These are phyloP conservation scores for Scaptomyza polygonia DNA, from an alignment of 2,888 invertebrate species.

Conservation along the genomic window DNA sequence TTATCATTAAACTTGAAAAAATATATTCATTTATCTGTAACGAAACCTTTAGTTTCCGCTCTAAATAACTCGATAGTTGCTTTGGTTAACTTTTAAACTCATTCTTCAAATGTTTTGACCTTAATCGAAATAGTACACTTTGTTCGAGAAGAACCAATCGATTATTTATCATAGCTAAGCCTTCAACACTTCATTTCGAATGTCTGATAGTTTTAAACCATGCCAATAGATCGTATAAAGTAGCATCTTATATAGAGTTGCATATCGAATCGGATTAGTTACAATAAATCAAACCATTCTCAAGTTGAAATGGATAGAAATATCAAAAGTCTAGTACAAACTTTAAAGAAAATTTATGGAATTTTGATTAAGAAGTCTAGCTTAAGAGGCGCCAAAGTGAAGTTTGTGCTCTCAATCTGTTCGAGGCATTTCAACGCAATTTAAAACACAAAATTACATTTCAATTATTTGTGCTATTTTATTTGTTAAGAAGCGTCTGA, in stretches of 20 bases:
- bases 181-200: constrained; percentile 52
- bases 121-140: constrained; percentile 30
- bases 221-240: constrained; percentile 13
- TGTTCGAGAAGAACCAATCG: constrained; percentile 38
- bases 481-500: constrained; percentile 42
- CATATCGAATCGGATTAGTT: constrained; percentile 63
- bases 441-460: constrained; percentile 69
- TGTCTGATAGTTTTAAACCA: background rate
- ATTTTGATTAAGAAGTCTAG: constrained; percentile 60
- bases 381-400: constrained; percentile 23
- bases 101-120: background rate
- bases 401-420: constrained; percentile 14
- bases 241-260: constrained; percentile 19
- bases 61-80: background rate
- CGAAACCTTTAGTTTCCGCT: background rate
- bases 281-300: constrained; percentile 35
- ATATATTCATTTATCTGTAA: background rate
- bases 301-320: constrained; percentile 6
- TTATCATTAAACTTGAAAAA: background rate
- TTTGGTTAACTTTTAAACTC: background rate
- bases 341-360: constrained; percentile 59
- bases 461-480: constrained; percentile 74
- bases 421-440: constrained; percentile 30
- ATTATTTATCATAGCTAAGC: constrained; percentile 15
- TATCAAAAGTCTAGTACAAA: constrained; percentile 35